These are phyloP conservation scores for Merops nubicus DNA, from an alignment of 2,113 vertebrate species.

Conservation along the genomic window DNA sequence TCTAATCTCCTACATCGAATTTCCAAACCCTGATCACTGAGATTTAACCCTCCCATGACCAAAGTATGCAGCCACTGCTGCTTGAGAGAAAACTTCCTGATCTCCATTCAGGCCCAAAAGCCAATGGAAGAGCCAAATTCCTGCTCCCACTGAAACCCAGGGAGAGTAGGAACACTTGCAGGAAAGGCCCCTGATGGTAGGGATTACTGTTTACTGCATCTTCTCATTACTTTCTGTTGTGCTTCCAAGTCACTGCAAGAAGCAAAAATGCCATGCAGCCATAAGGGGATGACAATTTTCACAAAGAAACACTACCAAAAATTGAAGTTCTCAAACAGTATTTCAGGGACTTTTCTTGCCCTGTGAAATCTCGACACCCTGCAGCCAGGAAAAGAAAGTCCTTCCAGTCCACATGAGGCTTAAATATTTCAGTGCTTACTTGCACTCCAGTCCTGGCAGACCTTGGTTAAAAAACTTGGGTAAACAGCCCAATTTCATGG, in stretches of 20 bases:
- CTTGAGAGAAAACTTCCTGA: not conserved
- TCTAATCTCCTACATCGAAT: slow-evolving; percentile 15
- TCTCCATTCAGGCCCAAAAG: not conserved
- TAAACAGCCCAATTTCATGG: slow-evolving; percentile 3
- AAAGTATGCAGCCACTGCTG: not conserved
- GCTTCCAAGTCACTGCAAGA: not conserved
- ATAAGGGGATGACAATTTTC: not conserved
- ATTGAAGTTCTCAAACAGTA: not conserved
- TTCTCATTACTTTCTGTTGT: not conserved
- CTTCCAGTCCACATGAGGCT: not conserved
- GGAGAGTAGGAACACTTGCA: not conserved
- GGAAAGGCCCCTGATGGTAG: not conserved
- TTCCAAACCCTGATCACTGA: not conserved
- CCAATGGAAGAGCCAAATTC: not conserved
- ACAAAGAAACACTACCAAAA: not conserved
- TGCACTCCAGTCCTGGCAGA: not conserved
- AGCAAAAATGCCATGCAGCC: not conserved
- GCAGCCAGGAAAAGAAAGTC: not conserved
- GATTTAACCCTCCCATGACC: not conserved
- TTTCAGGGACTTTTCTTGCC: not conserved
- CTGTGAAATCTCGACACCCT: not conserved
- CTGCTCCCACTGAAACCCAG: not conserved
- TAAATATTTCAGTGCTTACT: not conserved
- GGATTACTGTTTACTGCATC: not conserved
- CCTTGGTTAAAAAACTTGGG: not conserved